phyloP scores from a whole-genome alignment of 2,113 vertebrate species.

The Asarcornis scutulata region DNA sequence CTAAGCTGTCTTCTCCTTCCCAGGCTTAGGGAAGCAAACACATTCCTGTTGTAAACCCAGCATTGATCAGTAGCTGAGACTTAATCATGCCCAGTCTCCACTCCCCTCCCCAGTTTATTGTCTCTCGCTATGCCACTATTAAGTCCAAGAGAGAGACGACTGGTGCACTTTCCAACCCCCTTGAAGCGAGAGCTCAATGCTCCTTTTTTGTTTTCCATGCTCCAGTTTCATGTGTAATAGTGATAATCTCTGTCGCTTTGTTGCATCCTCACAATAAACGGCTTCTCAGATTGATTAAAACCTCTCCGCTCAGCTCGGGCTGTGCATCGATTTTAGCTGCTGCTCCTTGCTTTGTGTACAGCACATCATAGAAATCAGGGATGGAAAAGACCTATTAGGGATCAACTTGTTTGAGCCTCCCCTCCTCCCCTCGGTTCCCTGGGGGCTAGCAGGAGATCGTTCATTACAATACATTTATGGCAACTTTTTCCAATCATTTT shows the following conservation, averaged over 20 bases:
- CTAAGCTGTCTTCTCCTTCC: neutral
- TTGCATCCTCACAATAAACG: conserved; percentile 55
- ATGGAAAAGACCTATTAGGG: conserved; percentile 63
- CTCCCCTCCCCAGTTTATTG: neutral
- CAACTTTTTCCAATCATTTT: neutral
- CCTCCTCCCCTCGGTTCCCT: neutral
- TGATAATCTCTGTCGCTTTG: conserved; percentile 64
- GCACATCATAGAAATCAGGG: conserved; percentile 61
- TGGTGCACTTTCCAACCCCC: neutral
- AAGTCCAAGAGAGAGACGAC: neutral
- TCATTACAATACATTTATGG: neutral
- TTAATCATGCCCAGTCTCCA: neutral
- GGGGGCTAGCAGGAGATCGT: neutral
- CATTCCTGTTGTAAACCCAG: neutral
- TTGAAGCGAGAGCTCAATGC: neutral
- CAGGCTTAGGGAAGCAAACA: neutral
- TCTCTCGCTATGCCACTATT: neutral
- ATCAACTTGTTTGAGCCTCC: neutral
- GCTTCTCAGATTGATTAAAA: conserved; percentile 71
- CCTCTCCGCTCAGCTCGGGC: conserved; percentile 12
- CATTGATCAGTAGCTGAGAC: neutral
- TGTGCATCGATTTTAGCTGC: conserved; percentile 65
- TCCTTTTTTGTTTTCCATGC: conserved; percentile 32
- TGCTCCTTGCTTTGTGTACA: conserved; percentile 55
- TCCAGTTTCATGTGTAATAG: neutral